phyloP scores from a whole-genome alignment of 1,140 invertebrate species.

The Helicoverpa zea region DNA sequence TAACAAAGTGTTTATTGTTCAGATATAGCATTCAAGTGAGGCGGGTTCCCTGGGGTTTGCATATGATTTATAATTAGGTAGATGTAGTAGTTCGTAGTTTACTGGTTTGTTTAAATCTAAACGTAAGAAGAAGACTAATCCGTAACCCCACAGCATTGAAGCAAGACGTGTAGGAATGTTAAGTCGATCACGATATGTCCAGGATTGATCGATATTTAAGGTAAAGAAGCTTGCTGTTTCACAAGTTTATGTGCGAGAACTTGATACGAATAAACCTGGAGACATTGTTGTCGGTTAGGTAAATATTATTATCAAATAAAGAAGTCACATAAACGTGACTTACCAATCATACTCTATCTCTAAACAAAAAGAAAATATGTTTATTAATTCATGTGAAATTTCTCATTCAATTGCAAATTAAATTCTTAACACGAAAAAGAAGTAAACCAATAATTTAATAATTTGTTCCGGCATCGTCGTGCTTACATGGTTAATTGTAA shows the following conservation, averaged over 20 bases:
- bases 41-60: constrained; percentile 21
- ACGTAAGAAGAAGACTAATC: too few species aligned
- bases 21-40: background rate
- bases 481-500: background rate
- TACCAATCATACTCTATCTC: too few species aligned
- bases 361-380: too few species aligned
- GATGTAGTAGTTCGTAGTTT: background rate
- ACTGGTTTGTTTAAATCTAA: too few species aligned
- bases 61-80: constrained; percentile 11
- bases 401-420: background rate
- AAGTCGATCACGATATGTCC: background rate
- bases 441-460: background rate
- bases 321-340: too few species aligned
- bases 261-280: too few species aligned
- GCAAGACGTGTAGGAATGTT: too few species aligned
- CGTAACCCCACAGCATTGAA: too few species aligned
- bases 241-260: background rate
- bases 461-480: constrained; percentile 11
- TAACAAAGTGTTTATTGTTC: constrained; percentile 11
- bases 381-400: too few species aligned
- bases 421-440: background rate
- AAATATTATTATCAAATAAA: too few species aligned
- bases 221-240: background rate
- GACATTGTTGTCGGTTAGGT: too few species aligned
- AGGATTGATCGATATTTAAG: constrained; percentile 1